Conservation (phyloP, 2,113 vertebrate genomes). For the Apaloderma vittatum region DNA sequence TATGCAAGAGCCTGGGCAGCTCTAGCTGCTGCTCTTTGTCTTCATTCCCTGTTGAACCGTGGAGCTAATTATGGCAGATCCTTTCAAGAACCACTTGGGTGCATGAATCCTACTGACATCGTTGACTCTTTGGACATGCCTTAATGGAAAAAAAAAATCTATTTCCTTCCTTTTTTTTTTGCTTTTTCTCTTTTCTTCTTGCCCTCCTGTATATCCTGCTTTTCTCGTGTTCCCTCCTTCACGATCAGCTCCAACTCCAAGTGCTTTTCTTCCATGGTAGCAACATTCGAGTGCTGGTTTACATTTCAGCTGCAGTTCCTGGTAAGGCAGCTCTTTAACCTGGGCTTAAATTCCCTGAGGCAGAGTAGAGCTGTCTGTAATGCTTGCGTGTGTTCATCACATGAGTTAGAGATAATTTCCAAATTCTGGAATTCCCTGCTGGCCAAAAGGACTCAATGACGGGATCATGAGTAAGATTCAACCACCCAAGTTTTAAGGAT, state of each 20-base stretch:
- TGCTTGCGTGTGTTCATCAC: neutral
- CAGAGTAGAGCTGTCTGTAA: neutral
- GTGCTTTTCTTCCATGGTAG: neutral
- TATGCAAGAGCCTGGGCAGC: neutral
- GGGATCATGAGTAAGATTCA: neutral
- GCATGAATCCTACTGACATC: neutral
- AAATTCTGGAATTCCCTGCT: neutral
- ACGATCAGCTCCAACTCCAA: neutral
- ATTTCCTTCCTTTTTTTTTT: neutral
- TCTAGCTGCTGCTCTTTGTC: neutral
- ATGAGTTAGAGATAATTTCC: neutral
- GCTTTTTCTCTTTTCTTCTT: neutral
- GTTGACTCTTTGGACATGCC: neutral
- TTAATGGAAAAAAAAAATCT: neutral
- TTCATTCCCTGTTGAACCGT: neutral
- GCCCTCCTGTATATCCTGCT: neutral
- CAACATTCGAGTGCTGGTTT: neutral
- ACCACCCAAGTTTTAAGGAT: neutral
- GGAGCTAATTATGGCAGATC: neutral
- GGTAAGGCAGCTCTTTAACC: neutral
- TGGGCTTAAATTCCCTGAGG: neutral
- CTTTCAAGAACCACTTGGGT: neutral
- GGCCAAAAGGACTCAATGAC: neutral
- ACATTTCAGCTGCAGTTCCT: neutral
- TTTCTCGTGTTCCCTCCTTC: neutral